Conservation (phyloP, 2,797 vertebrate genomes). For the Dendrocincla tyrannina region DNA sequence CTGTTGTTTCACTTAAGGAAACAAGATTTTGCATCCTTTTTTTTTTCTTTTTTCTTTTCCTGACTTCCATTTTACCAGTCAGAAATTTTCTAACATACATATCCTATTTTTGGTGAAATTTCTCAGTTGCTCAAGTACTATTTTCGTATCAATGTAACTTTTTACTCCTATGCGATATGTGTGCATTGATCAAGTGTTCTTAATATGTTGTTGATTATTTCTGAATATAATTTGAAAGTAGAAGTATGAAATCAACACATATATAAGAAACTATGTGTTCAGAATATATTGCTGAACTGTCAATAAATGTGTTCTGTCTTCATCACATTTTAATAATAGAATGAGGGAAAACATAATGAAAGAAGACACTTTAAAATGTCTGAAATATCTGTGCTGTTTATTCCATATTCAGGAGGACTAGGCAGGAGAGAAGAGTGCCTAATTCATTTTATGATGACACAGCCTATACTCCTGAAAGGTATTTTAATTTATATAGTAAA, state of each 20-base stretch:
- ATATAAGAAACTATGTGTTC: neutral
- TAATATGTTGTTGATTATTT: neutral
- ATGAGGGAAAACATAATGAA: neutral
- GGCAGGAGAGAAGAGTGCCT: constrained; percentile 77
- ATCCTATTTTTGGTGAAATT: neutral
- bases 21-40: neutral
- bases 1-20: neutral
- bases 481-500: constrained; percentile 64
- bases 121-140: neutral
- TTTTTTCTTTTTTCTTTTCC: neutral
- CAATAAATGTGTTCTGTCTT: neutral
- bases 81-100: neutral
- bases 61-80: neutral
- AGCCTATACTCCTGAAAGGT: constrained; percentile 75
- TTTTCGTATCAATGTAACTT: neutral
- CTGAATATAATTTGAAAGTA: neutral
- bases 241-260: neutral
- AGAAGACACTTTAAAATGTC: constrained; percentile 11
- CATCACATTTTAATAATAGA: neutral
- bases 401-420: constrained; percentile 79
- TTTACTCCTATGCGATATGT: neutral
- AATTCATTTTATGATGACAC: constrained; percentile 74
- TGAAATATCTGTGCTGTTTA: constrained; percentile 70
- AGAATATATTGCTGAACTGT: neutral
- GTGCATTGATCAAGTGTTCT: neutral